phyloP scores from a whole-genome alignment of 2,797 vertebrate genomes.

The Protosalanx chinensis region DNA sequence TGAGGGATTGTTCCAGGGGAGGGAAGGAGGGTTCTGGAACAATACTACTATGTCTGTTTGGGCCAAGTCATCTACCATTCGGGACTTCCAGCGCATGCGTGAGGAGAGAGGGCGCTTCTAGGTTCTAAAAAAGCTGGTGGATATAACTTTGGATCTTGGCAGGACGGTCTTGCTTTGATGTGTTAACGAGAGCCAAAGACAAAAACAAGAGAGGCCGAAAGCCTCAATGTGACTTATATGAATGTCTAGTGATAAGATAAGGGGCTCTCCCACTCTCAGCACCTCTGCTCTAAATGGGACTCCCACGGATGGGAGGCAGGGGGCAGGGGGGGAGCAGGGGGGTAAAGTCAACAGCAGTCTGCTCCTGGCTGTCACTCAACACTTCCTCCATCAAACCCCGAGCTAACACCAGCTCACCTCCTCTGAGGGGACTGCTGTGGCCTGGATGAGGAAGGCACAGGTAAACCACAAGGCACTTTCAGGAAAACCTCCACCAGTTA shows the following conservation, averaged over 20 bases:
- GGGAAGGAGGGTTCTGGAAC: constrained; percentile 32
- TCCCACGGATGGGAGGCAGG: constrained; percentile 35
- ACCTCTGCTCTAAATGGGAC: constrained; percentile 56
- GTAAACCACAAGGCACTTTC: too few species aligned
- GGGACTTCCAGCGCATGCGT: neutral
- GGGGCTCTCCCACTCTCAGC: constrained; percentile 46
- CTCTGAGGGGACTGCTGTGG: neutral
- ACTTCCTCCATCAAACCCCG: constrained; percentile 42
- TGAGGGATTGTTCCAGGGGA: neutral
- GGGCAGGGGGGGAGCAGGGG: constrained; percentile 3
- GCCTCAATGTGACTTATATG: neutral
- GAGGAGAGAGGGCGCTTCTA: neutral
- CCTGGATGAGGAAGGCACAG: neutral
- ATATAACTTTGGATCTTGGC: neutral
- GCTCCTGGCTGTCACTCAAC: constrained; percentile 48
- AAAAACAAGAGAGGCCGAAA: neutral
- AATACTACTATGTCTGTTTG: neutral
- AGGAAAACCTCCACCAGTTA: neutral
- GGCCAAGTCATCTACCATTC: neutral
- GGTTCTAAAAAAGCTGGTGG: neutral
- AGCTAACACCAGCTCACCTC: neutral
- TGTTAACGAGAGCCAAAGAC: neutral
- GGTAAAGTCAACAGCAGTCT: constrained; percentile 49
- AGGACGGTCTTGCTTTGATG: neutral
- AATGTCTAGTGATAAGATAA: constrained; percentile 47